Evolutionary conservation across 2,888 invertebrate genomes (phyloP).

Genomic region (Tuta absoluta): DNA sequence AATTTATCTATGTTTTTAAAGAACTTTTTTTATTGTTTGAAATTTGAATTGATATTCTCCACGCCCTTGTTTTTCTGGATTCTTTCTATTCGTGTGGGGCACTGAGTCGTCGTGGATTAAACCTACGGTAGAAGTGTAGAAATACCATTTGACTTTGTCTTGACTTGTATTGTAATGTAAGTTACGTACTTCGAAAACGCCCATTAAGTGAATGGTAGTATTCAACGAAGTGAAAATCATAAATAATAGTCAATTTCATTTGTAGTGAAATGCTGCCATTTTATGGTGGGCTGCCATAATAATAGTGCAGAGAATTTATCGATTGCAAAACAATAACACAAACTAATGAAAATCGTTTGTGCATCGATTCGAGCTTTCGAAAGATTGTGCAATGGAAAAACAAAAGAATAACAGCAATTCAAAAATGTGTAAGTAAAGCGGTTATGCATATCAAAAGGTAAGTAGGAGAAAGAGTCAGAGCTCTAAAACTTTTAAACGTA

Average conservation of each 20-base stretch:
- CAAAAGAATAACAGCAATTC: slow-evolving; percentile 38
- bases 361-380: slow-evolving; percentile 43
- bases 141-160: too few relatives aligned
- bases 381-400: slow-evolving; percentile 45
- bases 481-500: too few relatives aligned
- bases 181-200: too few relatives aligned
- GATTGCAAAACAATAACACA: slow-evolving; percentile 49
- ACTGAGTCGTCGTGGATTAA: too few relatives aligned
- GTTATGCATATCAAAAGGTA: background rate
- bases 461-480: background rate
- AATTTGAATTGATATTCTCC: too few relatives aligned
- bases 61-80: too few relatives aligned
- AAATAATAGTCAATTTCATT: background rate
- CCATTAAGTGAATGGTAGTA: background rate
- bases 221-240: slow-evolving; percentile 37
- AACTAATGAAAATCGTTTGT: slow-evolving; percentile 49
- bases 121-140: too few relatives aligned
- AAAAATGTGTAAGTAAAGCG: slow-evolving; percentile 21
- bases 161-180: too few relatives aligned
- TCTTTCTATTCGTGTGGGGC: too few relatives aligned
- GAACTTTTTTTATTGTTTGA: too few relatives aligned
- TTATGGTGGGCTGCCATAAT: slow-evolving; percentile 44
- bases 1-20: too few relatives aligned
- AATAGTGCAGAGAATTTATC: slow-evolving; percentile 47
- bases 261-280: background rate